phyloP scores from a whole-genome alignment of 2,113 vertebrate species.

The Hystrix brachyura region DNA sequence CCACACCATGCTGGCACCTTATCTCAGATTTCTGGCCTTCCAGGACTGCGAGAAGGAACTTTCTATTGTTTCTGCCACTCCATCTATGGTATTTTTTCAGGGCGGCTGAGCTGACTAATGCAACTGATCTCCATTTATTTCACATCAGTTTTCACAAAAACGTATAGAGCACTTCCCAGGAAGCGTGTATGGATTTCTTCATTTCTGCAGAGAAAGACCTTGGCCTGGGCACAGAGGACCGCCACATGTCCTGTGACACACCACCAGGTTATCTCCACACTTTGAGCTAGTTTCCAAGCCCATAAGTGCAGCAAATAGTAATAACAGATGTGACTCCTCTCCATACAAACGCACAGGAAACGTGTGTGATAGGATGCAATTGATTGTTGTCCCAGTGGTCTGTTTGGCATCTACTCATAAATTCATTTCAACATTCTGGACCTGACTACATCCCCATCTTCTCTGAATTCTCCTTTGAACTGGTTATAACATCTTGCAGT shows the following conservation, averaged over 20 bases:
- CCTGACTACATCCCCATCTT: rapidly evolving
- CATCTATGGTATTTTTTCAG: background rate
- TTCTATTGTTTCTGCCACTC: background rate
- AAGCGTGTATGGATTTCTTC: background rate
- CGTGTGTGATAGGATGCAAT: background rate
- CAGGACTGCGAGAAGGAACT: background rate
- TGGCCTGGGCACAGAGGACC: background rate
- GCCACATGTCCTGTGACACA: rapidly evolving
- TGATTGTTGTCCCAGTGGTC: rapidly evolving
- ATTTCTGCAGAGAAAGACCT: background rate
- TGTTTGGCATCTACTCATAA: background rate
- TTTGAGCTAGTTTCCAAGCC: background rate
- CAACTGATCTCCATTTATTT: background rate
- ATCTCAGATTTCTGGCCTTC: background rate
- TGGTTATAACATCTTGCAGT: background rate
- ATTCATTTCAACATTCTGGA: background rate
- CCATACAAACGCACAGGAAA: background rate
- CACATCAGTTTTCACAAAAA: background rate
- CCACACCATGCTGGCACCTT: background rate
- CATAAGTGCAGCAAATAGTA: too few species aligned
- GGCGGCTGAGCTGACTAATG: too few species aligned
- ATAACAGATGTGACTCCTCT: background rate
- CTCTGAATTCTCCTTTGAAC: background rate
- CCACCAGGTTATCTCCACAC: background rate
- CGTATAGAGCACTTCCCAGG: background rate